Base-by-base conservation (phyloP, 2,888 invertebrate genomes). In the Parelbella ahira region DNA sequence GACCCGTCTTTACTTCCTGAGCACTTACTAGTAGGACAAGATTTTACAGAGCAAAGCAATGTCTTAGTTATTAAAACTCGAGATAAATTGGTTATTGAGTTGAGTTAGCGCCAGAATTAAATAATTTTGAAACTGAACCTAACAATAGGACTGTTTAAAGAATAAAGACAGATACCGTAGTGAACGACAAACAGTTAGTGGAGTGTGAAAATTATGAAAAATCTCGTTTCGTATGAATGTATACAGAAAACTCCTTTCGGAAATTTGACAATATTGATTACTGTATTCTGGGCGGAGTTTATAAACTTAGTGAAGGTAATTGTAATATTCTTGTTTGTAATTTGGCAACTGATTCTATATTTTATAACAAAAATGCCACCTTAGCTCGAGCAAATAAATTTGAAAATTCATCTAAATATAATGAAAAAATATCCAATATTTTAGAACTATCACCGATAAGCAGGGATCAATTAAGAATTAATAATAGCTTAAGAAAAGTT, bases 41-140 rank as follows among this genome's bases (percentile, higher is more conserved):
- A 28, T 27, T 27, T 27, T 10, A 27, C 27, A 3, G 27, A 27
- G n/a, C 27, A 27, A 13, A 27, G 4, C 12, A 27, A 27, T 27
- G 27, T 27, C n/a, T 4, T 27, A 12, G 30, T 30, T n/a, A 9
- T 10, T 2, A 30, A 30, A 10, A 19, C 18, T 19, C n/a, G 4
- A 19, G 19, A 30, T 4, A 19, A 30, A 30, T 10, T 19, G 5
- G 30, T 19, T 11, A 19, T 10, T n/a, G n/a, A n/a, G n/a, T n/a
- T n/a, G n/a, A n/a, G n/a, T n/a, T n/a, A n/a, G n/a, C n/a, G n/a
- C n/a, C n/a, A n/a, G n/a, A n/a, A n/a, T n/a, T n/a, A n/a, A n/a
- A n/a, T n/a, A n/a, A n/a, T n/a, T n/a, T n/a, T n/a, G n/a, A n/a
- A n/a, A n/a, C n/a, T n/a, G 6, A 30, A n/a, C n/a, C 9, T 11